Percentiles rank a stretch among this genome's conserved stretches.
Evolutionary conservation across 2,797 vertebrate genomes (phyloP).

Genomic region (Harpagifer antarcticus): DNA sequence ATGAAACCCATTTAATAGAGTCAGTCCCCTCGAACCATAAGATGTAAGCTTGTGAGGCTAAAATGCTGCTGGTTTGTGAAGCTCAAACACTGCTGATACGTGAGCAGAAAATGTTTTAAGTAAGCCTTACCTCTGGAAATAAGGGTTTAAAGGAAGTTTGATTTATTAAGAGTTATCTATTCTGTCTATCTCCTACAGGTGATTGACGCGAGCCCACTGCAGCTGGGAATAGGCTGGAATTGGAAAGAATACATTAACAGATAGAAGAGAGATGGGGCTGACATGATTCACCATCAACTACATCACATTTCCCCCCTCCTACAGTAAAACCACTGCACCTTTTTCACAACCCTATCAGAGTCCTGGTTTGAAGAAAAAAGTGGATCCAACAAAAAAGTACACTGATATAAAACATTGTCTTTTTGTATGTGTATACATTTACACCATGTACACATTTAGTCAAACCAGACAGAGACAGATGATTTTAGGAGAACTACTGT

Average conservation of each 20-base stretch:
- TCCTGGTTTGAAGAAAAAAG: background rate
- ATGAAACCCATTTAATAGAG: constrained; percentile 39
- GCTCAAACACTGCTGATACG: constrained; percentile 18
- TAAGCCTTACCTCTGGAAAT: constrained; percentile 11
- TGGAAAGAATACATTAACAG: constrained; percentile 21
- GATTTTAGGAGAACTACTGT: constrained; percentile 2
- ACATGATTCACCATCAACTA: constrained; percentile 5
- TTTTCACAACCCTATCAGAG: constrained; percentile 1
- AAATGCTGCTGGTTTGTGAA: constrained; percentile 27
- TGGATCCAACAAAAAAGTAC: background rate
- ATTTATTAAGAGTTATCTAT: constrained; percentile 10
- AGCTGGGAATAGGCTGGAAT: background rate
- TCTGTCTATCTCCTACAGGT: background rate
- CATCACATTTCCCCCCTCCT: background rate
- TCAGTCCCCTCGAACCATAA: constrained; percentile 9
- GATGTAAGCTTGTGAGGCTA: constrained; percentile 11
- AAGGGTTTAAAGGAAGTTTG: constrained; percentile 9
- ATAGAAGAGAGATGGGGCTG: background rate
- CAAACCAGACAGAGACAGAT: background rate
- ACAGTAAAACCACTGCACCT: background rate
- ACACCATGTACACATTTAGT: background rate
- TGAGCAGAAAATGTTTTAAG: constrained; percentile 4
- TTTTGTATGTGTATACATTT: too few species aligned
- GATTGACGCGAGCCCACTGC: constrained; percentile 15
- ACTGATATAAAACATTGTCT: too few species aligned